Base-by-base conservation (phyloP, 2,797 vertebrate species). In the Tragopan temminckii region DNA sequence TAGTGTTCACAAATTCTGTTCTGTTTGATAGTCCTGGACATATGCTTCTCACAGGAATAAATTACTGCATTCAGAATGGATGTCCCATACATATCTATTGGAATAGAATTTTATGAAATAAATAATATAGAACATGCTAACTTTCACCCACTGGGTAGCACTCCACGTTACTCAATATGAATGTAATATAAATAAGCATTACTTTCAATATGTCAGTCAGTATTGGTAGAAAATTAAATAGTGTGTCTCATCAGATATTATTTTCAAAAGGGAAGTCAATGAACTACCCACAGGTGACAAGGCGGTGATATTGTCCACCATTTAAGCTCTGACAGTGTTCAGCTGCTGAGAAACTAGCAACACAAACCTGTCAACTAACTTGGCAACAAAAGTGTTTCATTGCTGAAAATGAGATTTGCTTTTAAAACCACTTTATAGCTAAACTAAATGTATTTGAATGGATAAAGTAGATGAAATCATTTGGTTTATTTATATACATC, bases 141-240 rank as follows among this genome's bases (percentile, higher is more conserved):
- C 25, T 92, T 72, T 59, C n/a, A 76, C 13, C 19, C 14, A 93
- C 38, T 89, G 40, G 48, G 90, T 94, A 84, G 9, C 81, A 80
- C 25, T 93, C 79, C 77, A 57, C 80, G 77, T 89, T 89, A 80
- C 36, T 84, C 38, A 81, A 61, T 46, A 77, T 87, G 33, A 68
- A 78, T 48, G 43, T 57, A 77, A 87, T 79, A 63, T 86, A 83
- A 93, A 93, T 78, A 94, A 89, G 45, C 11, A 80, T 64, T 80
- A 53, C 35, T 33, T 68, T 78, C 36, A 74, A 38, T 53, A 20
- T 31, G 59, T 38, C 25, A 48, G 57, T 68, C 88, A 78, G 61
- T 76, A n/a, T 43, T 50, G 40, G 42, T 13, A 85, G 67, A 75
- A 81, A 80, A 80, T 66, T 50, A 55, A 21, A 67, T 29, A 79